Percentiles rank a stretch among this genome's conserved stretches.
phyloP scores from a whole-genome alignment of 2,113 vertebrate species.

The Larimichthys crocea region DNA sequence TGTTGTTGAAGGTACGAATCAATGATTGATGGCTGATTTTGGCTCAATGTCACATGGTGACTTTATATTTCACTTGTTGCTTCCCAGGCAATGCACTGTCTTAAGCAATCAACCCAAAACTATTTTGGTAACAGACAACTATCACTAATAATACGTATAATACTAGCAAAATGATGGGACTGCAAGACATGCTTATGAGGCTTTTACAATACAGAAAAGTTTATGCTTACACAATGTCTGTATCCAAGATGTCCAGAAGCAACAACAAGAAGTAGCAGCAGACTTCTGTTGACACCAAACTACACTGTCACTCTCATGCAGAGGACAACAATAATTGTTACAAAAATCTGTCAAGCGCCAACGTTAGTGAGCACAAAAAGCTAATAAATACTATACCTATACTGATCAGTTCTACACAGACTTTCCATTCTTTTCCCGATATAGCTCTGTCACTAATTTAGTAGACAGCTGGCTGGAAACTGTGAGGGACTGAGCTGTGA shows the following conservation, averaged over 20 bases:
- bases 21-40: constrained; percentile 13
- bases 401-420: constrained; percentile 8
- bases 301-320: constrained; percentile 3
- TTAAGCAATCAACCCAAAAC: background rate
- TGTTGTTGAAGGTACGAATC: constrained; percentile 3
- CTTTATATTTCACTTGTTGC: background rate
- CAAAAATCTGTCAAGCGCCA: background rate
- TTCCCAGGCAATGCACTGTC: background rate
- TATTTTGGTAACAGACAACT: background rate
- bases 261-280: constrained; percentile 2
- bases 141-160: background rate
- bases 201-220: background rate
- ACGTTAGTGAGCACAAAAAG: background rate
- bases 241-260: constrained; percentile 9
- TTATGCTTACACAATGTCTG: background rate
- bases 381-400: background rate
- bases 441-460: background rate
- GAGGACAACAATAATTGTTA: background rate
- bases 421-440: background rate
- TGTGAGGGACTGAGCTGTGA: background rate
- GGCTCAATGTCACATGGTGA: background rate
- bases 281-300: background rate
- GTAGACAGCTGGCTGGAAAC: constrained; percentile 16
- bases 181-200: background rate
- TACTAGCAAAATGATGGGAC: background rate